These are phyloP conservation scores for Micropoecilia bifurca DNA, from an alignment of 2,797 vertebrate species.

Conservation along the genomic window DNA sequence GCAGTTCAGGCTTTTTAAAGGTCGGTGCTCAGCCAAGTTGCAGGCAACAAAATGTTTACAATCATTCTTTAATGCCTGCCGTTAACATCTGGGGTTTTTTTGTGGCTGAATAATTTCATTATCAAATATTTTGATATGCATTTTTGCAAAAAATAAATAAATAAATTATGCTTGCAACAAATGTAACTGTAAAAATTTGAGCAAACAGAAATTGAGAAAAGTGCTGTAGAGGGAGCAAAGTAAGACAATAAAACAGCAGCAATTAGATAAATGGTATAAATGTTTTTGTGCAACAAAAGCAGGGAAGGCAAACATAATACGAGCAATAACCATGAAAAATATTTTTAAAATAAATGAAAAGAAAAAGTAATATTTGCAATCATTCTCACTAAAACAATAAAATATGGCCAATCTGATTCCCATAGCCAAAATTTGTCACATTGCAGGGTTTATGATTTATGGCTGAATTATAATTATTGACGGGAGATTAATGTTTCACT, in stretches of 20 bases:
- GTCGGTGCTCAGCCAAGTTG: too few relatives aligned
- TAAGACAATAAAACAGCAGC: background rate
- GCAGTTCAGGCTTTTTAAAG: too few relatives aligned
- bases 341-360: background rate
- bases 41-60: too few relatives aligned
- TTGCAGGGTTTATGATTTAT: conserved; percentile 23
- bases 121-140: background rate
- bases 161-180: background rate
- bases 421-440: conserved; percentile 11
- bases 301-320: background rate
- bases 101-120: background rate
- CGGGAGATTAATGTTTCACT: conserved; percentile 26
- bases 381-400: conserved; percentile 2
- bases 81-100: too few relatives aligned
- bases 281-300: background rate
- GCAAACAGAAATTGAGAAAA: background rate
- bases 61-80: too few relatives aligned
- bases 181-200: background rate
- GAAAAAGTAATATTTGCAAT: conserved; percentile 2
- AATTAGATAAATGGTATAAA: background rate
- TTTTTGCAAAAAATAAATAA: background rate
- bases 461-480: conserved; percentile 57
- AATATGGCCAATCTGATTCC: background rate
- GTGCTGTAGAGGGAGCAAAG: background rate
- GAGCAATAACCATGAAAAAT: background rate